Conservation (phyloP, 2,113 vertebrate species). For the Scolopax mira region DNA sequence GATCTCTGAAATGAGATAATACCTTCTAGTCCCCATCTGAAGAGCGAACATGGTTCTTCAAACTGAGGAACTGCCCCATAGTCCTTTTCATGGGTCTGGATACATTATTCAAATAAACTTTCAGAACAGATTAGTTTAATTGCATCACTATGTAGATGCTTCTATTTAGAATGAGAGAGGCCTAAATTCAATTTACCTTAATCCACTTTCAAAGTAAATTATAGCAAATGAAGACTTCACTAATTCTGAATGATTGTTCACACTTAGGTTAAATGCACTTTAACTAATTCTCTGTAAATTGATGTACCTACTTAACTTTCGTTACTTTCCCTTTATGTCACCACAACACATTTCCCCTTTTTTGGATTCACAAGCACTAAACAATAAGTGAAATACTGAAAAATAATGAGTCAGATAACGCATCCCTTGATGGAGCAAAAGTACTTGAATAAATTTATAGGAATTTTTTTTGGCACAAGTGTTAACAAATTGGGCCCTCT, state of each 20-base stretch:
- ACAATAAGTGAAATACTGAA: not conserved
- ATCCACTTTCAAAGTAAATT: constrained; percentile 44
- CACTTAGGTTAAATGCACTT: constrained; percentile 36
- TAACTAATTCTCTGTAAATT: constrained; percentile 12
- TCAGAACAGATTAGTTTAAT: constrained; percentile 1
- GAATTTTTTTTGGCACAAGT: not conserved
- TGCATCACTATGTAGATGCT: constrained; percentile 20
- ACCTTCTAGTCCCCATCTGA: not conserved
- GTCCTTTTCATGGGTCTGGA: not conserved
- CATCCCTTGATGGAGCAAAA: not conserved
- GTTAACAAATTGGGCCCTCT: not conserved
- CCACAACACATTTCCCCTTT: not conserved
- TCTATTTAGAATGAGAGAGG: constrained; percentile 34
- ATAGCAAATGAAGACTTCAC: constrained; percentile 39
- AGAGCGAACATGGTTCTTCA: not conserved
- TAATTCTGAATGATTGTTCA: constrained; percentile 52
- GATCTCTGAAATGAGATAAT: not conserved
- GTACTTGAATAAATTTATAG: not conserved
- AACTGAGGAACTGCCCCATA: not conserved
- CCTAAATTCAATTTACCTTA: constrained; percentile 56
- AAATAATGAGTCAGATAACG: not conserved
- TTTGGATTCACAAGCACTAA: not conserved
- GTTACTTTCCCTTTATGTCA: not conserved
- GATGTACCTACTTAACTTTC: not conserved
- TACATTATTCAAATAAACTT: constrained; percentile 9